A percentile compares a stretch with the other conserved stretches of the same genome.
These are phyloP conservation scores for Pachymerium ferrugineum DNA, from an alignment of 2,888 invertebrate genomes.

Conservation along the genomic window DNA sequence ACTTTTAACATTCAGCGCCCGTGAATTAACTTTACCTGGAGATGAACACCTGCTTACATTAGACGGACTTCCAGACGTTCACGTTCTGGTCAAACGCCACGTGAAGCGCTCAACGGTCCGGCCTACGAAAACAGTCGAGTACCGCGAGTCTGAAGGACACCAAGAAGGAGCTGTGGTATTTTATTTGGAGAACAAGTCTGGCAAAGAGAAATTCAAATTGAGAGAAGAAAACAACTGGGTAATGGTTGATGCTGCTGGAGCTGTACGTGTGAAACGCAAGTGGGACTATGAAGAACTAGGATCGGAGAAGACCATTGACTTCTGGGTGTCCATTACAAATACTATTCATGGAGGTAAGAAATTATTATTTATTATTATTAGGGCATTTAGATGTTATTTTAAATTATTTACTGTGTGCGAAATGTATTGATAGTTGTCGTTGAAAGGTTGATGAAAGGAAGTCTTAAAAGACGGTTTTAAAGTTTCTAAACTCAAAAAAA, in stretches of 20 bases:
- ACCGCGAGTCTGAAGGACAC: constrained; percentile 84
- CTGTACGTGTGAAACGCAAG: constrained; percentile 88
- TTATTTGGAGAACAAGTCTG: constrained; percentile 83
- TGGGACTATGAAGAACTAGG: constrained; percentile 95
- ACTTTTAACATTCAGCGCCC: constrained; percentile 40
- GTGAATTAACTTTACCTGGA: constrained; percentile 34
- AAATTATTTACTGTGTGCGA: too few species aligned
- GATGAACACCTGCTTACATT: constrained; percentile 7
- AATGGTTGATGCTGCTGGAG: constrained; percentile 82
- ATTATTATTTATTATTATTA: constrained; percentile 11
- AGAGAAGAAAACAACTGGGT: constrained; percentile 92
- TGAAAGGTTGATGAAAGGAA: too few species aligned
- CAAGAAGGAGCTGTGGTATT: constrained; percentile 82
- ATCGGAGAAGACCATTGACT: constrained; percentile 90
- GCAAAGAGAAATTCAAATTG: constrained; percentile 86
- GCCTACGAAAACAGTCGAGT: constrained; percentile 88
- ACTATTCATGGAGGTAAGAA: constrained; percentile 72
- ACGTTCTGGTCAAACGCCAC: constrained; percentile 66
- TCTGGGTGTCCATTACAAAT: constrained; percentile 91
- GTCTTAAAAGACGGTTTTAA: too few species aligned
- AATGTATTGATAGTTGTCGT: too few species aligned
- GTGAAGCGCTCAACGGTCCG: constrained; percentile 78
- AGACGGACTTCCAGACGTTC: constrained; percentile 48
- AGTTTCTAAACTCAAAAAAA: too few species aligned
- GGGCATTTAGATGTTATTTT: too few species aligned